A percentile compares a stretch with the other conserved stretches of the same genome.
Conservation (phyloP, 2,113 vertebrate genomes). For the Arenaria interpres region DNA sequence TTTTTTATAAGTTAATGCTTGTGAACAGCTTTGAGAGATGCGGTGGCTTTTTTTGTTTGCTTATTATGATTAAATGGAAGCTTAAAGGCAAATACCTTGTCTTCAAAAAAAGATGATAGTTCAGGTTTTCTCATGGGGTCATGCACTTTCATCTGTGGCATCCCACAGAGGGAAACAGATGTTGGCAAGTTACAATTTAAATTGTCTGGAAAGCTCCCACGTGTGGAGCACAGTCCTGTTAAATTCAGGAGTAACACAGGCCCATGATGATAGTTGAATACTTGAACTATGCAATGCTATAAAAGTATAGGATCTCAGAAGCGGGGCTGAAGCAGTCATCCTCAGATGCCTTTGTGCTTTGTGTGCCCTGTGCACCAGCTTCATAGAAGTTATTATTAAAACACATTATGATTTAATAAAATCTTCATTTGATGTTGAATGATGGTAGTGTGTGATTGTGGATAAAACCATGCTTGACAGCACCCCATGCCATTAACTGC, state of each 20-base stretch:
- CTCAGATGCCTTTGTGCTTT: not conserved
- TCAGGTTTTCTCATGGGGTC: slow-evolving; percentile 52
- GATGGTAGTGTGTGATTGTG: not conserved
- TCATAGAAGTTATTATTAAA: not conserved
- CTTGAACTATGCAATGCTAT: not conserved
- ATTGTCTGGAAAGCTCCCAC: slow-evolving; percentile 18
- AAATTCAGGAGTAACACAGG: not conserved
- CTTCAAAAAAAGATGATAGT: not conserved
- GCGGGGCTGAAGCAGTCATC: not conserved
- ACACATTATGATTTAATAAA: not conserved
- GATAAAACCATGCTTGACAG: not conserved
- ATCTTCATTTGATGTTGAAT: not conserved
- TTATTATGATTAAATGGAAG: not conserved
- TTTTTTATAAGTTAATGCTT: not conserved
- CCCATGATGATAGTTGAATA: not conserved
- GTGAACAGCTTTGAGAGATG: not conserved
- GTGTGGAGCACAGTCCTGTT: not conserved
- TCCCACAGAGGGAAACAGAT: slow-evolving; percentile 63
- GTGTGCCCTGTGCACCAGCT: not conserved
- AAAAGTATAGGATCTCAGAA: not conserved
- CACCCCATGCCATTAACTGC: not conserved
- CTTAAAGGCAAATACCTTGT: not conserved
- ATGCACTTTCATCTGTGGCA: slow-evolving; percentile 49
- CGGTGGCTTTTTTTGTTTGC: not conserved
- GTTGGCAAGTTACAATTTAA: slow-evolving; percentile 42